These are phyloP conservation scores for Trinorchestia longiramus DNA, from an alignment of 1,140 invertebrate species.

Conservation along the genomic window DNA sequence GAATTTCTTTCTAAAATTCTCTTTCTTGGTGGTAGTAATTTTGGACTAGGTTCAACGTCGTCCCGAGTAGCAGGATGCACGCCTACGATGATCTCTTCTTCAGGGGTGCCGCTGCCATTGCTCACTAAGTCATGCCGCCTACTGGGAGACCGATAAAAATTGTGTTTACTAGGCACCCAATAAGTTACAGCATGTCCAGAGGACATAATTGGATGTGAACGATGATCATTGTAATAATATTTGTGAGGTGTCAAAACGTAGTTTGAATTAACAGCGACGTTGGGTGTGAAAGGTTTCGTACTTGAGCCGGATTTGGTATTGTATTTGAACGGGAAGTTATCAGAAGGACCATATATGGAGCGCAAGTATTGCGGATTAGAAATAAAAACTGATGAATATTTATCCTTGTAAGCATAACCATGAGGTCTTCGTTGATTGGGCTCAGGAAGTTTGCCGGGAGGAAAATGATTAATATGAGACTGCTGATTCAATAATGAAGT, in stretches of 20 bases:
- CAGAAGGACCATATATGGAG: not conserved
- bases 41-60: not conserved
- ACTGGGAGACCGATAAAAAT: not conserved
- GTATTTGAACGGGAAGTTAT: not conserved
- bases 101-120: not conserved
- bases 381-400: constrained; percentile 33
- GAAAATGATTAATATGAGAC: not conserved
- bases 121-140: not conserved
- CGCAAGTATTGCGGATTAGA: constrained; percentile 20
- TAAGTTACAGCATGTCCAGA: constrained; percentile 19
- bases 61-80: constrained; percentile 2
- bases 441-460: not conserved
- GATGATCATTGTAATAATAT: constrained; percentile 27
- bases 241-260: not conserved
- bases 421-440: not conserved
- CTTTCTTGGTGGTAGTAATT: not conserved
- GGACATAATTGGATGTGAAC: constrained; percentile 10
- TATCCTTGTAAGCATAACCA: not conserved
- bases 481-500: not conserved
- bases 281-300: not conserved
- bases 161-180: constrained; percentile 27
- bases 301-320: not conserved
- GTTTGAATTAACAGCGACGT: not conserved
- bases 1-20: not conserved
- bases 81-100: not conserved